Conservation (phyloP, 2,888 invertebrate genomes). For the Cyaniris semiargus region DNA sequence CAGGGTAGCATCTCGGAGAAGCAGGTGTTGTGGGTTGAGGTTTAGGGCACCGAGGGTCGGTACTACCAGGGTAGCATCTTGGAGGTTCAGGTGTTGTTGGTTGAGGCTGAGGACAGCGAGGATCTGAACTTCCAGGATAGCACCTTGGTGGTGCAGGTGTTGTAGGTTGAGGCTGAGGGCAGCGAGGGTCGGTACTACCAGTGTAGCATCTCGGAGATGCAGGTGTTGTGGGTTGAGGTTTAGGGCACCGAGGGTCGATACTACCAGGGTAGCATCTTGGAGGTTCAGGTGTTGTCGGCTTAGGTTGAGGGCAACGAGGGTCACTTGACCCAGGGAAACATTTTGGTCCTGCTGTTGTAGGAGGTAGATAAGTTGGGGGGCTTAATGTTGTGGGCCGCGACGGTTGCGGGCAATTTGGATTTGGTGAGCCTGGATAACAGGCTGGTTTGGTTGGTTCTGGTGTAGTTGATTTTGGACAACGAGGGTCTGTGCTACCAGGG, state of each 20-base stretch:
- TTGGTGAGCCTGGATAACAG: conserved; percentile 43
- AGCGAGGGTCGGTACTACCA: conserved; percentile 48
- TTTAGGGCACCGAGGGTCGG: no score
- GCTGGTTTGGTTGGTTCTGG: conserved; percentile 42
- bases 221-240: conserved; percentile 44
- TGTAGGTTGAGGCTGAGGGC: conserved; percentile 49
- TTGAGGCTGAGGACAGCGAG: no score
- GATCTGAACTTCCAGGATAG: no score
- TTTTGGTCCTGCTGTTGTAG: conserved; percentile 39
- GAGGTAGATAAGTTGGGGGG: conserved; percentile 35
- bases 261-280: conserved; percentile 50
- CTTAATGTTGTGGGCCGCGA: conserved; percentile 41
- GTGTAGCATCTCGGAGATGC: conserved; percentile 48
- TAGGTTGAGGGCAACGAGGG: conserved; percentile 40
- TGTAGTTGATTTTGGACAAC: conserved; percentile 53
- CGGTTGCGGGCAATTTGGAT: conserved; percentile 46
- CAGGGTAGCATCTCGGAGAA: no score
- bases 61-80: no score
- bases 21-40: no score
- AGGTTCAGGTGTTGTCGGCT: conserved; percentile 42
- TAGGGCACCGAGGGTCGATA: conserved; percentile 47
- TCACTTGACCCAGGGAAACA: conserved; percentile 51
- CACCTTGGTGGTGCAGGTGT: conserved; percentile 40
- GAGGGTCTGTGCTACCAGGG: conserved; percentile 54
- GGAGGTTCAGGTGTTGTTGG: no score